Base-by-base conservation (phyloP, 2,113 vertebrate genomes). In the Neoarius graeffei region DNA sequence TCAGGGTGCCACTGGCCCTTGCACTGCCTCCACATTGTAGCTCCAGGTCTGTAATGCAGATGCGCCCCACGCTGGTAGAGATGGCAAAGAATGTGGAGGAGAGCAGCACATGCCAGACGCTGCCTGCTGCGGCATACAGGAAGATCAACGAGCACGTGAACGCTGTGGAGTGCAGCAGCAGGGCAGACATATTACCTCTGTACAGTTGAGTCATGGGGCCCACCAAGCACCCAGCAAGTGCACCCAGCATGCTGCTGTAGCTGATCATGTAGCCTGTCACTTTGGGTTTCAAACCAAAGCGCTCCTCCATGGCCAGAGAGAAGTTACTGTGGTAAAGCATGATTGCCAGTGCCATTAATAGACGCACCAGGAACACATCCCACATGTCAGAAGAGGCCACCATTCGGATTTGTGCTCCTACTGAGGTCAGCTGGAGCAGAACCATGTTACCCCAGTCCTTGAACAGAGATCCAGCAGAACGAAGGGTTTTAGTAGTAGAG, bases 301-400 rank as follows among this genome's bases (percentile, higher is more conserved):
- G 97, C 93, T 99, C 97, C 92, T 99, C 97, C 94, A 99, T 94
- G 13, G 97, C 97, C 92, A 99, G 90, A 71, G 96, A 96, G 90
- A 98, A 99, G 92, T 99, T 99, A 81, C 97, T 99, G 3, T 99
- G 95, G 91, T 98, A 98, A 0, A 99, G 95, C 95, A 99, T 96
- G 88, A 97, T 96, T 0, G 97, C 94, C 71, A 99, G 17, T 1
- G 96, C 97, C 97, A 99, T 98, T 81, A 99, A 92, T 35, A 99
- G 93, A 35, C 97, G 97, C 83, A 98, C 95, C 8, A 97, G 92
- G 88, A 99, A 97, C 50, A 99, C 87, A 91, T 98, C 97, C 97
- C 98, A 97, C 94, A 98, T 94, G 89, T 97, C 94, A 0, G 97
- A 99, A 52, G 94, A 96, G 0, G 96, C 92, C 91, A 98, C 94